Percentiles rank a stretch among this genome's conserved stretches.
These are phyloP conservation scores for Odocoileus hemionus DNA, from an alignment of 2,113 vertebrate species.

Conservation along the genomic window DNA sequence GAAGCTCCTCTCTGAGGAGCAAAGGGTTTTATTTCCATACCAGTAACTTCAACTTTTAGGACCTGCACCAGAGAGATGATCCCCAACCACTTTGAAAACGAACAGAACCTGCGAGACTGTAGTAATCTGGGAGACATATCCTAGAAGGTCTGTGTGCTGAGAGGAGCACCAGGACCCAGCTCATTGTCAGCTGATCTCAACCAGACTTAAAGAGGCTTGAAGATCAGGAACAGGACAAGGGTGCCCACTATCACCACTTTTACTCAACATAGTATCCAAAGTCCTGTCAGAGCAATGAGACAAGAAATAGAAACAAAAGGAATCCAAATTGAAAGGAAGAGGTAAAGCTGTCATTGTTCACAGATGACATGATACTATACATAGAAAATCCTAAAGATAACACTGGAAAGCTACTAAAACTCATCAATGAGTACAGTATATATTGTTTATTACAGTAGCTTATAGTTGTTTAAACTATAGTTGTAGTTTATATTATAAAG, in stretches of 20 bases:
- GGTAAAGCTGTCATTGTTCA: not conserved
- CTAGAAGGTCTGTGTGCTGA: too few relatives aligned
- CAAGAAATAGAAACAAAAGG: not conserved
- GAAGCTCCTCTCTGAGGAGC: not conserved
- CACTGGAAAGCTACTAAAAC: not conserved
- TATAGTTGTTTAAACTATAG: not conserved
- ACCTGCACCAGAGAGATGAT: not conserved
- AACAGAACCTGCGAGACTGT: not conserved
- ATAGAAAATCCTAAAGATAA: not conserved
- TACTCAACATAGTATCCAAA: not conserved
- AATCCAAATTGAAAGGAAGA: not conserved
- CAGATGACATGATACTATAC: not conserved
- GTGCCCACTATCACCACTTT: not conserved
- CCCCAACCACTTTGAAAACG: not conserved
- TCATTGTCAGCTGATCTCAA: not conserved
- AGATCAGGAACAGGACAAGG: not conserved
- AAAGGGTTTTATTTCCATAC: not conserved
- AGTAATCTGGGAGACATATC: not conserved
- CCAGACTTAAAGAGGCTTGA: not conserved
- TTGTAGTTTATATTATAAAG: not conserved
- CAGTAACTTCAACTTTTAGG: too few relatives aligned
- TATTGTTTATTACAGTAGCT: not conserved
- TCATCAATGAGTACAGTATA: not conserved
- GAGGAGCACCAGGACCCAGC: not conserved
- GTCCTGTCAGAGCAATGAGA: not conserved